Evolutionary conservation across 2,113 vertebrate genomes (phyloP), one percentile per base, ranked within the genome.

Genomic region (Pungitius pungitius): DNA sequence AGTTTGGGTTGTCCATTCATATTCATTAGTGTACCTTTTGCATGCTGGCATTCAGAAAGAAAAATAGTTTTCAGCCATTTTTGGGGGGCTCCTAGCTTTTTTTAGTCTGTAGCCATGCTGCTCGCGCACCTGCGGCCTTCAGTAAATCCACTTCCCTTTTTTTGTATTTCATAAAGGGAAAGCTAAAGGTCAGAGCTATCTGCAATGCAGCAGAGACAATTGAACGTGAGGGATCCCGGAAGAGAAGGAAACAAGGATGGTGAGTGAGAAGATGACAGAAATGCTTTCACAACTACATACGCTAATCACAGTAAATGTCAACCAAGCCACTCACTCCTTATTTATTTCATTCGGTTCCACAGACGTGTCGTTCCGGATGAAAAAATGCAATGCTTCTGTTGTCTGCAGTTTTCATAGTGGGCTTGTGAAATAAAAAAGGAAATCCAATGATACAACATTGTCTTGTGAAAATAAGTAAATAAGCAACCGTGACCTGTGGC

Each of bases 251-350:
- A 69, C 47, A 43, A 52, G 65, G 42, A 82, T 60, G 18, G 57
- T 57, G 81, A 76, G 62, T 64, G 59, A 78, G 54, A 35, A 43
- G 58, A 74, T 74, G 87, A 86, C 73, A 88, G 83, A 79, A 87
- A 85, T 72, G 82, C 73, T 75, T 87, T 85, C 49, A 54, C 77
- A 56, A 70, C 78, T 64, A 83, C 85, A 80, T 88, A 87, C 65
- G 69, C 80, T 89, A 89, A 89, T 92, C 82, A 89, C 74, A 75
- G 80, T 86, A 88, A 90, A 88, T 92, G 89, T 88, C 90, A 90
- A 37, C 64, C 42, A 39, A 71, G 66, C 80, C 77, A 71, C 78
- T 85, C 76, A 73, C 73, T 73, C 52, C 77, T 75, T 84, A 85
- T 89, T 91, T 87, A 86, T 87, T 83, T 87, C 57, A 81, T 86